These are phyloP conservation scores for Formica aserva DNA, from an alignment of 2,888 invertebrate species.

Conservation along the genomic window DNA sequence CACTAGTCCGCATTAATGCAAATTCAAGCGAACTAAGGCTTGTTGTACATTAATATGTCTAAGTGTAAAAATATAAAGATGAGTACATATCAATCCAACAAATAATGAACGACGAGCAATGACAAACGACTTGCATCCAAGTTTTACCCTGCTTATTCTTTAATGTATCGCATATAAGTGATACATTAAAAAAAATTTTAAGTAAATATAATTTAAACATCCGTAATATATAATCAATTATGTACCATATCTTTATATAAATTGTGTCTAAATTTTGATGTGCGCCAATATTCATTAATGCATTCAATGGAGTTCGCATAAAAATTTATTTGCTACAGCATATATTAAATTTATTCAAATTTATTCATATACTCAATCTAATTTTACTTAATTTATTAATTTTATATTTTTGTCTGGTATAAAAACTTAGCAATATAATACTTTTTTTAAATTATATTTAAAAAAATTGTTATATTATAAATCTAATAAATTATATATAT, in stretches of 20 bases:
- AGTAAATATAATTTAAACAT: not conserved
- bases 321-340: not conserved
- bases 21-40: not conserved
- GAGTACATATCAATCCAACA: not conserved
- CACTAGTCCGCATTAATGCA: not conserved
- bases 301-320: conserved; percentile 24
- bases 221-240: not conserved
- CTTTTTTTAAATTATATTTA: conserved; percentile 5
- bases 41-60: not conserved
- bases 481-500: conserved; percentile 23
- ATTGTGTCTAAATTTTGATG: not conserved
- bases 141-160: not conserved
- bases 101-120: not conserved
- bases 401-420: conserved; percentile 1
- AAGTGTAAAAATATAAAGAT: conserved; percentile 6
- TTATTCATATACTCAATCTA: not conserved
- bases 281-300: not conserved
- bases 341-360: not conserved
- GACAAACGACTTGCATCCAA: not conserved
- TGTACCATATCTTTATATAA: not conserved
- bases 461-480: not conserved
- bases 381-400: conserved; percentile 2
- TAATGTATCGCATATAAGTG: not conserved
- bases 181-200: not conserved
- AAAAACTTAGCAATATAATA: conserved; percentile 17